Percentiles rank a stretch among this genome's conserved stretches.
phyloP scores from a whole-genome alignment of 2,888 invertebrate species.

The Macrosoma leucophasiata region DNA sequence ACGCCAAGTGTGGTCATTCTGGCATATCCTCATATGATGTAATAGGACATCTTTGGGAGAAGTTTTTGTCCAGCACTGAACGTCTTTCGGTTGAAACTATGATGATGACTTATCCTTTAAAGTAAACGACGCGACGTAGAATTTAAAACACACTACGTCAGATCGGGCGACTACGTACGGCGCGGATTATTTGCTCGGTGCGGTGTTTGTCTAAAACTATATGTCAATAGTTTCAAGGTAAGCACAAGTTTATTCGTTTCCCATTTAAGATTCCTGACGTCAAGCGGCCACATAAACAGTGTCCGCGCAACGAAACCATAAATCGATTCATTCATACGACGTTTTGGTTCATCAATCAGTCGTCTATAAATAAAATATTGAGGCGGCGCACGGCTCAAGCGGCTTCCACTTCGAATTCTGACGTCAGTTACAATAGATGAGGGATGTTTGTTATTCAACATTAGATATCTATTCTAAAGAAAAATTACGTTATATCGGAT shows the following conservation, averaged over 20 bases:
- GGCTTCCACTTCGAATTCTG: constrained; percentile 48
- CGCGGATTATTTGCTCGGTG: too few relatives aligned
- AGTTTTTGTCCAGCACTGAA: too few relatives aligned
- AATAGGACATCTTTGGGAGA: too few relatives aligned
- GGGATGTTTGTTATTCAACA: constrained; percentile 30
- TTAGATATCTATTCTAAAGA: constrained; percentile 26
- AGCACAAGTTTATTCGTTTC: constrained; percentile 35
- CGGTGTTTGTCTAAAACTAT: background rate
- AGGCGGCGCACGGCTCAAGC: constrained; percentile 41
- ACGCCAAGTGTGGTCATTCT: too few relatives aligned
- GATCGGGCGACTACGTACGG: too few relatives aligned
- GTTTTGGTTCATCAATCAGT: constrained; percentile 66
- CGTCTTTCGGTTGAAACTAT: too few relatives aligned
- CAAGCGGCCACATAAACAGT: constrained; percentile 53
- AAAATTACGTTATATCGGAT: constrained; percentile 27
- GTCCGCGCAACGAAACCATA: constrained; percentile 53
- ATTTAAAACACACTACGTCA: too few relatives aligned
- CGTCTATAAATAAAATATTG: constrained; percentile 66
- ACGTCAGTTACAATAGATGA: constrained; percentile 48
- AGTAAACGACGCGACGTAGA: too few relatives aligned
- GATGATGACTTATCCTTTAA: too few relatives aligned
- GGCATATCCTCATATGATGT: too few relatives aligned
- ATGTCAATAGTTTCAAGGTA: constrained; percentile 13
- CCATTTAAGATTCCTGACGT: constrained; percentile 59
- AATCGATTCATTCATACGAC: constrained; percentile 68